Evolutionary conservation across 2,113 vertebrate genomes (phyloP).

Genomic region (Cololabis saira): DNA sequence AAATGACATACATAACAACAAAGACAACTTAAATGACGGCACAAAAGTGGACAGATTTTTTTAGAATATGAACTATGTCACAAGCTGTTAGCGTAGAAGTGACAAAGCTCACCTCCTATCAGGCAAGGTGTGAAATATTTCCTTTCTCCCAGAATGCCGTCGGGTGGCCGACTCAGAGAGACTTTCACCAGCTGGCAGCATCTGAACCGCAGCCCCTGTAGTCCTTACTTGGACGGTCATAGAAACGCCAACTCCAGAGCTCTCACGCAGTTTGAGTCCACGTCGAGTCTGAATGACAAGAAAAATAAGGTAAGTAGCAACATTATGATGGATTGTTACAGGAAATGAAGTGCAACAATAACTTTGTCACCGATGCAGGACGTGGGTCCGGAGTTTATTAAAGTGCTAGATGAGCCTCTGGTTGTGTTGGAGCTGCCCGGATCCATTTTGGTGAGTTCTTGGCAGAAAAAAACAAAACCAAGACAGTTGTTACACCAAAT

Average conservation of each 20-base stretch:
- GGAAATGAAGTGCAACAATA: too few species aligned
- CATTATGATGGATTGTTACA: neutral
- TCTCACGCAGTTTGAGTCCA: slow-evolving; percentile 59
- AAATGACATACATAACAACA: too few species aligned
- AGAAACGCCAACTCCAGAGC: slow-evolving; percentile 39
- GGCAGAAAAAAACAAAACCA: neutral
- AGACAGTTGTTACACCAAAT: neutral
- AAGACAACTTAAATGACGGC: too few species aligned
- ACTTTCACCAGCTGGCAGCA: slow-evolving; percentile 63
- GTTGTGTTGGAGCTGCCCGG: slow-evolving; percentile 86
- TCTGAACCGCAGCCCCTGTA: slow-evolving; percentile 50
- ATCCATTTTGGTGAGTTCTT: slow-evolving; percentile 86
- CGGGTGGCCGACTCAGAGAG: slow-evolving; percentile 48
- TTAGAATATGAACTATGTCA: neutral
- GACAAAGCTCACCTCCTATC: slow-evolving; percentile 23
- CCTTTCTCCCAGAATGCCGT: slow-evolving; percentile 44
- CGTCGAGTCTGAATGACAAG: slow-evolving; percentile 78
- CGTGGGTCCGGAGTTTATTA: slow-evolving; percentile 86
- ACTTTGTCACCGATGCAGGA: slow-evolving; percentile 66
- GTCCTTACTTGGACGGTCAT: slow-evolving; percentile 53
- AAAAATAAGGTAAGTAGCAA: slow-evolving; percentile 80
- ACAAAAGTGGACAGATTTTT: too few species aligned
- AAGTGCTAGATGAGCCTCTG: slow-evolving; percentile 81
- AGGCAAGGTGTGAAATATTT: slow-evolving; percentile 27
- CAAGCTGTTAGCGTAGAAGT: slow-evolving; percentile 2